Evolutionary conservation across 2,113 vertebrate species (phyloP), one percentile per base, ranked within the genome.

Genomic region (Percina caprodes): DNA sequence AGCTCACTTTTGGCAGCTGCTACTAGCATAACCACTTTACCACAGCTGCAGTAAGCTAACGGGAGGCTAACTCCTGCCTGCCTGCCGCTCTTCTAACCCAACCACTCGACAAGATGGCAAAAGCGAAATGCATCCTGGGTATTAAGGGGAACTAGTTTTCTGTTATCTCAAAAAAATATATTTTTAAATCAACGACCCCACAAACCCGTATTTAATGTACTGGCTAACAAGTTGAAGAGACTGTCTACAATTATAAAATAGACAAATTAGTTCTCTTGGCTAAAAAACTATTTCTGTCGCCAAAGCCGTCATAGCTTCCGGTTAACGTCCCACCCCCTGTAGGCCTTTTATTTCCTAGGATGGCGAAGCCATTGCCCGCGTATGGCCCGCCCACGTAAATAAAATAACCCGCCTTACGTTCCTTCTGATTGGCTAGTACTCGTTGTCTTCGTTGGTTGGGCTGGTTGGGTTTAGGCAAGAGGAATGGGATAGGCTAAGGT

Each of bases 71-170:
- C 82, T 86, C 42, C 76, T 83, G 79, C 42, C 76, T 83, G 79
- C 42, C 82, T 69, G 83, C 89, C 82, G 74, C 85, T 86, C 87
- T 84, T 58, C 65, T 45, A 52, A 19, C 88, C 35, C 75, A 71
- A 46, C 84, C 87, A 67, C 81, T 82, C 81, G 56, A 92, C 93
- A 94, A 95, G 93, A 95, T 94, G 94, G 93, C 93, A 94, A 92
- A 79, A 75, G 52, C 89, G 89, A 83, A 91, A 48, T 88, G 94
- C 88, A 94, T 92, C 55, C 76, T 93, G 93, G 92, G 90, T 86
- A 82, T 19, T 8, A 39, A 81, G 75, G 76, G 86, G 88, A 77
- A 83, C 56, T 56, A 26, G 2, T 76, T 83, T 81, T 65, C 10
- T 2, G n/a, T 65, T 11, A 18, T 52, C 3, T 66, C 8, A 45